Evolutionary conservation across 2,888 invertebrate species (phyloP), one percentile per base, ranked within the genome.

Genomic region (Orchesella flavescens): DNA sequence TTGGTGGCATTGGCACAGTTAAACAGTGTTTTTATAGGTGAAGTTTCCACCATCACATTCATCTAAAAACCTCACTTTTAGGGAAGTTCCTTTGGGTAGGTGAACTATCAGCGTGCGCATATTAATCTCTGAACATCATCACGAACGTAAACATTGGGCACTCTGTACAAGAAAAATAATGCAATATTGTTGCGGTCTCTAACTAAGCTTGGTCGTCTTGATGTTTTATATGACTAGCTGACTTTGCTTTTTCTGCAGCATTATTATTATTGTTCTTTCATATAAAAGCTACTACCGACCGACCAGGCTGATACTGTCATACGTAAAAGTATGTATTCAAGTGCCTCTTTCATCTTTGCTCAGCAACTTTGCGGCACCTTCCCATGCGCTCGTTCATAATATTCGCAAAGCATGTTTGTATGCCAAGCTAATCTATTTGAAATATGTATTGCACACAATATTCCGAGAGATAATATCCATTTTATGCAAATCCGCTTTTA

Each of bases 401-500:
- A 53, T 53, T 44, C 17, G n/a, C 15, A 65, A 53, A 19, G 53
- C 43, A 61, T 75, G 44, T 75, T 77, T 49, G 71, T 72, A 21
- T 72, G 72, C 78, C 71, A 73, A 59, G 66, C 61, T 66, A 73
- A 80, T 80, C 80, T 61, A 66, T 73, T 44, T 34, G 65, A 57
- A 79, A 49, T 61, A 66, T 59, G 23, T 69, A 21, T 68, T 57
- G 57, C 65, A 34, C 43, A 15, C 57, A 66, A 68, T 15, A 76
- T 49, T 61, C 74, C 61, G 15, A 57, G 43, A 57, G 80, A 80
- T 80, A 80, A 80, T 80, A 80, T 73, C 63, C 80, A 80, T 66
- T 80, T 80, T 80, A 80, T 80, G 80, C 68, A 80, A 80, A 79
- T 72, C 65, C 63, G 15, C 63, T 46, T 46, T 77, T 77, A 77